Percentiles rank a stretch among this genome's conserved stretches.
phyloP scores from a whole-genome alignment of 2,113 vertebrate species.

The Pollimyrus isidori region DNA sequence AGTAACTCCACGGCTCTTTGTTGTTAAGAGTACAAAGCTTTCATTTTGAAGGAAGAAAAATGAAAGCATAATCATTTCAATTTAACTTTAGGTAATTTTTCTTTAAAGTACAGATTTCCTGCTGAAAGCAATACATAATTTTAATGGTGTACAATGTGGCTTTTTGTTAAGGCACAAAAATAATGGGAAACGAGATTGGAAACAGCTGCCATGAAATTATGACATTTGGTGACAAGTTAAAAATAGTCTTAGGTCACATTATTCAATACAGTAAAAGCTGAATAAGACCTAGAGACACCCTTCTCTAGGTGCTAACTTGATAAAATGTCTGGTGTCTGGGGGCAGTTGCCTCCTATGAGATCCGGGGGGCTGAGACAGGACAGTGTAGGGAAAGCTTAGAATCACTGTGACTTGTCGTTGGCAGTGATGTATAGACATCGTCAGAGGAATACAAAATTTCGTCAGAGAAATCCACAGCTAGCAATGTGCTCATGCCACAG shows the following conservation, averaged over 20 bases:
- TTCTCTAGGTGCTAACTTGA: background rate
- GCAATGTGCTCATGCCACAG: too few species aligned
- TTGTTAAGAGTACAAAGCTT: conserved; percentile 10
- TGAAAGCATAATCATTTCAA: background rate
- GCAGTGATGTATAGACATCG: background rate
- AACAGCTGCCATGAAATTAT: background rate
- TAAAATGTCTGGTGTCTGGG: background rate
- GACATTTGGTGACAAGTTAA: background rate
- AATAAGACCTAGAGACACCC: background rate
- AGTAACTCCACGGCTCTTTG: conserved; percentile 1
- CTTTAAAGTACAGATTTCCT: background rate
- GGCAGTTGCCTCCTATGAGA: background rate
- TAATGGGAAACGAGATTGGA: background rate
- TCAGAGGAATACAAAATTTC: background rate
- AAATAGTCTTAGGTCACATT: background rate
- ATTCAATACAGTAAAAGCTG: background rate
- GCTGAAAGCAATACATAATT: background rate
- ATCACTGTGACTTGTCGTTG: background rate
- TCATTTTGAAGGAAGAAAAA: background rate
- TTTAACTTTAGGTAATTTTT: background rate
- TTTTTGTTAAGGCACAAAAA: background rate
- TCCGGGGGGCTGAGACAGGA: background rate
- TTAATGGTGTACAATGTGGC: background rate
- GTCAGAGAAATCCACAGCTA: background rate
- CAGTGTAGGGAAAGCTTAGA: background rate